Conservation (phyloP, 2,888 invertebrate species). For the Dastarcus helophoroides region DNA sequence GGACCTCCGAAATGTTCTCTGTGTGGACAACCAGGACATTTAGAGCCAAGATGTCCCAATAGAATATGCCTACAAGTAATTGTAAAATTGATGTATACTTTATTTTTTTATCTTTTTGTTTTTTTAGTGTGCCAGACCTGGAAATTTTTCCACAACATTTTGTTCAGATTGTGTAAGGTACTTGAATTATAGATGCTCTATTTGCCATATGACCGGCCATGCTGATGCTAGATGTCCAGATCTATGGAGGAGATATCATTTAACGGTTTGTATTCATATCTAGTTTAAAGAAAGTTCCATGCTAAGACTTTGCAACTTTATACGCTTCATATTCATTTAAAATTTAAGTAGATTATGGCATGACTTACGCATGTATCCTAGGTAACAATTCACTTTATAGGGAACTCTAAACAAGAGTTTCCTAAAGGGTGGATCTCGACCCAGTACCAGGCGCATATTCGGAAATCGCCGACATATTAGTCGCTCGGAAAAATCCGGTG, state of each 20-base stretch:
- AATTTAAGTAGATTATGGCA: too few relatives aligned
- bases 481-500: too few relatives aligned
- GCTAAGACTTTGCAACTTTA: too few relatives aligned
- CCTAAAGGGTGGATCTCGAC: too few relatives aligned
- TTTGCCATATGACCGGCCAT: constrained; percentile 56
- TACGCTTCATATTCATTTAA: too few relatives aligned
- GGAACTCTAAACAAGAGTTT: too few relatives aligned
- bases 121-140: constrained; percentile 56
- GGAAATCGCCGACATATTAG: too few relatives aligned
- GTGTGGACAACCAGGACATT: constrained; percentile 57
- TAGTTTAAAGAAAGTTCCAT: too few relatives aligned
- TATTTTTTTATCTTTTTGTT: constrained; percentile 2
- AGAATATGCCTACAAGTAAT: constrained; percentile 60
- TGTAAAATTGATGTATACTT: constrained; percentile 6
- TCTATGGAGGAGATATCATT: constrained; percentile 63
- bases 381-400: too few relatives aligned
- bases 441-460: too few relatives aligned
- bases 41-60: constrained; percentile 54
- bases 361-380: too few relatives aligned
- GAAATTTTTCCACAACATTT: constrained; percentile 44
- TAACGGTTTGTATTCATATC: constrained; percentile 54
- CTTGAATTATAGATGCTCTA: constrained; percentile 40
- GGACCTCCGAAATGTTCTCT: constrained; percentile 43
- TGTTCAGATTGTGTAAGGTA: constrained; percentile 51
- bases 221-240: constrained; percentile 53